Evolutionary conservation across 2,888 invertebrate species (phyloP).

Genomic region (Amblyjoppa proteus): DNA sequence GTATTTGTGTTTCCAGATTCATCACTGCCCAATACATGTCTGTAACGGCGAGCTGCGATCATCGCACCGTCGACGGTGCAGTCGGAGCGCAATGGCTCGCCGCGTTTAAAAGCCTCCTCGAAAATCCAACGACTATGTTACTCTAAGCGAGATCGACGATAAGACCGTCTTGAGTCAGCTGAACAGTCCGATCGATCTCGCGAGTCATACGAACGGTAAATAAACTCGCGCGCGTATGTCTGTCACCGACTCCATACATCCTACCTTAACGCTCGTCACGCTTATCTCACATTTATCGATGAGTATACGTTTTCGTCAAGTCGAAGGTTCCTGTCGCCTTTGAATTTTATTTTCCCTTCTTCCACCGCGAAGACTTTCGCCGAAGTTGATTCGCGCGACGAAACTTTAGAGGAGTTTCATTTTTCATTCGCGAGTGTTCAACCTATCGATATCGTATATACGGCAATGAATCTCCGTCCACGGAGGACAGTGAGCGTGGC

Average conservation of each 20-base stretch:
- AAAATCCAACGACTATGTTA: conserved; percentile 97
- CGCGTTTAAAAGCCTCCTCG: conserved; percentile 94
- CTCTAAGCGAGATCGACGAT: conserved; percentile 86
- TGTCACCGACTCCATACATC: conserved; percentile 23
- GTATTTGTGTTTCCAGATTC: conserved; percentile 87
- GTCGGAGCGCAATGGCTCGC: conserved; percentile 98
- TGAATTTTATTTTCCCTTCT: conserved; percentile 1
- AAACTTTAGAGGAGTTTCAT: neutral
- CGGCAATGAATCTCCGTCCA: neutral
- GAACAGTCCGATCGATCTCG: conserved; percentile 61
- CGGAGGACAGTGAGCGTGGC: conserved; percentile 7
- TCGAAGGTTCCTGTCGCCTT: neutral
- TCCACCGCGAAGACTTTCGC: neutral
- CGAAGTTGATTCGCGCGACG: conserved; percentile 21
- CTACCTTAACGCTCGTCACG: conserved; percentile 21
- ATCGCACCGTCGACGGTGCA: conserved; percentile 98
- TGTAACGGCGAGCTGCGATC: conserved; percentile 98
- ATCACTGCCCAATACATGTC: conserved; percentile 91
- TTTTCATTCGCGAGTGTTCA: conserved; percentile 14
- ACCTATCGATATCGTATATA: conserved; percentile 1
- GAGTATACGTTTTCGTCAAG: conserved; percentile 17
- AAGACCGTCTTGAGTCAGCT: conserved; percentile 33
- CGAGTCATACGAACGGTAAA: conserved; percentile 38
- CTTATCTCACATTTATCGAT: conserved; percentile 39
- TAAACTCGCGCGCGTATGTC: conserved; percentile 19